Evolutionary conservation across 2,888 invertebrate species (phyloP), one percentile per base, ranked within the genome.

Genomic region (Petrolisthes cinctipes): DNA sequence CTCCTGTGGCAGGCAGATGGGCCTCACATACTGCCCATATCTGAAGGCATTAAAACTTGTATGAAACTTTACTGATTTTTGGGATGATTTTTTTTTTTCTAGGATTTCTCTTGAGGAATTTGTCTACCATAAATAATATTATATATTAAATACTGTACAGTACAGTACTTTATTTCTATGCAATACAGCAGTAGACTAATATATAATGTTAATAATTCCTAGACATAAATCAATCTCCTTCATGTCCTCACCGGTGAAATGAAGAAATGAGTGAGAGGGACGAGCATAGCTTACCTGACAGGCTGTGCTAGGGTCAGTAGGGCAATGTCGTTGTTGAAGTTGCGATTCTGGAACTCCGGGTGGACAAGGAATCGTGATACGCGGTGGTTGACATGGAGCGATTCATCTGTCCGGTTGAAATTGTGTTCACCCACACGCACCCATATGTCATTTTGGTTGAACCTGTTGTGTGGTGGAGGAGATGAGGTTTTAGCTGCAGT

Each of bases 261-360:
- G 37, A 37, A 37, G 37, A 37, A 37, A 37, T 37, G 37, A 37
- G 37, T 91, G 91, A 61, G 84, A 90, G 20, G 37, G 37, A 37
- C 2, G 37, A 37, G 37, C 37, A 37, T 37, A 37, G 37, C 37
- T 37, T 37, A 37, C 37, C 37, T 37, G 37, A 92, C 91, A 2
- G 91, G 91, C 51, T 89, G 83, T 3, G 83, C 90, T 54, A 92
- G 89, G 75, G 89, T 90, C 78, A 97, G 91, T 57, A 97, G 94
- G 0, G 96, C 96, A 83, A 97, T 96, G 92, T 97, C 97, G 92
- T 97, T 94, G 90, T 95, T 95, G 92, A 96, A 96, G 0, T 95
- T 95, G 0, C 94, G 92, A 1, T 94, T 92, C 91, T 96, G 94
- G 92, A 95, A 97, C 80, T 86, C 78, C 20, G 68, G 53, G 71